Percentiles rank a stretch among this genome's conserved stretches.
phyloP scores from a whole-genome alignment of 2,888 invertebrate genomes.

The Calephelis perditalis region DNA sequence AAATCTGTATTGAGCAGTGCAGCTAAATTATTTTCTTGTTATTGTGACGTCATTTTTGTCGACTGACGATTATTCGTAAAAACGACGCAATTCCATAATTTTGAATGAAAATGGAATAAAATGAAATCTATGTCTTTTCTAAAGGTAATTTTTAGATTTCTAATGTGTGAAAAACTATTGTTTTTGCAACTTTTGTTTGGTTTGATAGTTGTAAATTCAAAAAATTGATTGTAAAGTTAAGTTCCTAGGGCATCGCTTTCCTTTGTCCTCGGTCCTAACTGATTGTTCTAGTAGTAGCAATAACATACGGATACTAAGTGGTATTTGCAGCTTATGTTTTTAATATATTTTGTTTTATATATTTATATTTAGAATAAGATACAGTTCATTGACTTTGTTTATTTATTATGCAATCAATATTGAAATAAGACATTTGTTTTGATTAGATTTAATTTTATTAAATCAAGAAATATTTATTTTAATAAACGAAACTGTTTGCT shows the following conservation, averaged over 20 bases:
- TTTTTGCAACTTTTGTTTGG: background rate
- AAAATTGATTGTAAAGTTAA: background rate
- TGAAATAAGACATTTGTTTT: constrained; percentile 39
- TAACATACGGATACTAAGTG: background rate
- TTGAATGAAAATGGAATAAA: constrained; percentile 67
- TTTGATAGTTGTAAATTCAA: background rate
- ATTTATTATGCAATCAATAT: constrained; percentile 36
- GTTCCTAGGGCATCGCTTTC: constrained; percentile 56
- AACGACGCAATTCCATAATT: constrained; percentile 81
- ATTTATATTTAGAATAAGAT: background rate
- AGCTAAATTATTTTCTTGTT: constrained; percentile 55
- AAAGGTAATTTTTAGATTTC: constrained; percentile 50
- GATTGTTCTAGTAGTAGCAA: background rate
- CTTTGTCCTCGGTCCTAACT: constrained; percentile 64
- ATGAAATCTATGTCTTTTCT: constrained; percentile 62
- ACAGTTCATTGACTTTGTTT: constrained; percentile 25
- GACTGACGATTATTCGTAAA: constrained; percentile 60
- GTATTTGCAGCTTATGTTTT: background rate
- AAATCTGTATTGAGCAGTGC: constrained; percentile 46
- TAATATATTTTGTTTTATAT: background rate
- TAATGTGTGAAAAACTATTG: constrained; percentile 25
- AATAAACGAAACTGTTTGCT: too few relatives aligned
- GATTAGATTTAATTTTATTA: constrained; percentile 30
- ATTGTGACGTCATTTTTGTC: constrained; percentile 80
- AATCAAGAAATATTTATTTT: too few relatives aligned